phyloP scores from a whole-genome alignment of 2,888 invertebrate genomes.

The Encarsia formosa region DNA sequence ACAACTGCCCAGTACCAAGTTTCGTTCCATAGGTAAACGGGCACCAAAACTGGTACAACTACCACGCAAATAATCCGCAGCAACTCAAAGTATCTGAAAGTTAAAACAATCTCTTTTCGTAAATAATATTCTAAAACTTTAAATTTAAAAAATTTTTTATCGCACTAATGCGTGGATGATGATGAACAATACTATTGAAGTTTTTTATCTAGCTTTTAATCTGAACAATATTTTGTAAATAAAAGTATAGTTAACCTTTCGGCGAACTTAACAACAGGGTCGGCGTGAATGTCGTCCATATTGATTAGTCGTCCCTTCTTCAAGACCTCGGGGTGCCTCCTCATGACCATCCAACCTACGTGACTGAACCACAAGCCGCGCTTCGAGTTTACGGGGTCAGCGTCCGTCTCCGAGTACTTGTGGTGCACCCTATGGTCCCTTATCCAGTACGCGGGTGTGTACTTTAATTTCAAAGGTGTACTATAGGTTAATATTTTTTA shows the following conservation, averaged over 20 bases:
- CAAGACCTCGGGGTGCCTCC: slow-evolving; percentile 81
- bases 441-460: slow-evolving; percentile 68
- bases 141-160: too few species aligned
- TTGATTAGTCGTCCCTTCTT: slow-evolving; percentile 71
- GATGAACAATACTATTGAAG: too few species aligned
- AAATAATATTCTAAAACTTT: too few species aligned
- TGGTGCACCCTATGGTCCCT: slow-evolving; percentile 74
- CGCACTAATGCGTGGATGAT: too few species aligned
- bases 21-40: slow-evolving; percentile 58
- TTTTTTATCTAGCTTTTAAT: too few species aligned
- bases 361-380: slow-evolving; percentile 90
- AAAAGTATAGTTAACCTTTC: too few species aligned
- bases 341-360: slow-evolving; percentile 87
- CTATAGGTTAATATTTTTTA: too few species aligned
- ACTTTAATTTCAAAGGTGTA: too few species aligned
- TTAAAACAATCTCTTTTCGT: too few species aligned
- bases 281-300: slow-evolving; percentile 71
- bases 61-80: slow-evolving; percentile 57
- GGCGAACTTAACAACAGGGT: slow-evolving; percentile 75
- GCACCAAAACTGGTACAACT: slow-evolving; percentile 56
- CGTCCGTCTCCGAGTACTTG: slow-evolving; percentile 64
- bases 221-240: too few species aligned
- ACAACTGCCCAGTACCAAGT: slow-evolving; percentile 50
- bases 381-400: slow-evolving; percentile 76
- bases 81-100: slow-evolving; percentile 51